Evolutionary conservation across 1,140 invertebrate genomes (phyloP), one percentile per base, ranked within the genome.

Genomic region (Camponotus pennsylvanicus): DNA sequence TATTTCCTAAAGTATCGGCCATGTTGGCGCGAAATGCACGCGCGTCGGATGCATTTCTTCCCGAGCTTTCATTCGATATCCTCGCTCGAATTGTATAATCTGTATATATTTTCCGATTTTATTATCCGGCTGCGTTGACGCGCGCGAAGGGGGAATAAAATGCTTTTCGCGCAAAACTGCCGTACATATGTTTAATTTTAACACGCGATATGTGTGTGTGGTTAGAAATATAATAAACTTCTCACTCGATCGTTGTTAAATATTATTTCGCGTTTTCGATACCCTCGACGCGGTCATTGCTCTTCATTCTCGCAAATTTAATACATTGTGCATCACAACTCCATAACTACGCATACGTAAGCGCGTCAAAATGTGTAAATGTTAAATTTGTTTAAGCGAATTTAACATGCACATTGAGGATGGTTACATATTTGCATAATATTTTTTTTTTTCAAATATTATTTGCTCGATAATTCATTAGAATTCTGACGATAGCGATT

Each of bases 1-100:
- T 87, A 82, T 76, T 69, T 83, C 73, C 85, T 80, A 90, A 88
- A 91, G 86, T 90, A 89, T 90, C 88, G 86, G 37, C 78, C 59
- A 59, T 75, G 76, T 83, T 77, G 86, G 90, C 86, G 64, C 79
- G 63, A 77, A 21, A 82, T 89, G 91, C 82, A 78, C 55, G 78
- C 64, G 37, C 13, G 55, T 59, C 18, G 27, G 13, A 32, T 42
- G 40, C 11, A n/a, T 18, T 69, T 55, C 13, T 6, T 52, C 49
- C 49, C 5, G 13, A 15, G 49, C 49, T 52, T 52, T 18, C 49
- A 15, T 52, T 18, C 49, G 11, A 49, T 49, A 49, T 52, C 15
- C 15, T 4, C 49, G 15, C 18, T 52, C 49, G 49, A 52, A 52
- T 52, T 52, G 49, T 4, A 4, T 52, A 52, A 18, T 52, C 45